Conservation (phyloP, 1,140 invertebrate species). For the Cherax quadricarinatus region DNA sequence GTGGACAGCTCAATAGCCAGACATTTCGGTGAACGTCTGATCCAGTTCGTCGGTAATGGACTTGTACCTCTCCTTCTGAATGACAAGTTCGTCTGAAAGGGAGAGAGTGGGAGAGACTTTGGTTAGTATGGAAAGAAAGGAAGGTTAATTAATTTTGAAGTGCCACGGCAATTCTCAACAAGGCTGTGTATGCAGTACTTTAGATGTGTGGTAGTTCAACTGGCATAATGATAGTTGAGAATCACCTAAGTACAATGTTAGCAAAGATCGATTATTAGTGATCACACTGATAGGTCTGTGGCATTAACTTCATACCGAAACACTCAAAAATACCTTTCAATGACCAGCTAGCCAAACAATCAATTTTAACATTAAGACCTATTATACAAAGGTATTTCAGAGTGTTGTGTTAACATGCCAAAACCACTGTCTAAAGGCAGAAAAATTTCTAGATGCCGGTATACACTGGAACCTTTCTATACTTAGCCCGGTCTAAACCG, state of each 20-base stretch:
- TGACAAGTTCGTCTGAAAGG: constrained; percentile 96
- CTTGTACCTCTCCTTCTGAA: constrained; percentile 99
- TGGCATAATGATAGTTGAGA: constrained; percentile 30
- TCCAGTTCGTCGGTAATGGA: constrained; percentile 99
- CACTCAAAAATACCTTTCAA: neutral
- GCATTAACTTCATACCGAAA: neutral
- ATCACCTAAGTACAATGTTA: constrained; percentile 36
- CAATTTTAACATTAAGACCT: neutral
- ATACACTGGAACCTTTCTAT: neutral
- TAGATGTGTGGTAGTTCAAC: too few relatives aligned
- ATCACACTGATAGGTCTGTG: neutral
- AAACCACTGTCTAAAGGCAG: neutral
- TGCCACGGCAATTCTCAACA: constrained; percentile 38
- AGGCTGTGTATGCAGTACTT: neutral
- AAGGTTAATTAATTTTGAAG: constrained; percentile 12
- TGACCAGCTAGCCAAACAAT: neutral
- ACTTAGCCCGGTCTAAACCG: neutral
- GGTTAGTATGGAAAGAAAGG: constrained; percentile 55
- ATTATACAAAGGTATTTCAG: neutral
- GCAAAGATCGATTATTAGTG: constrained; percentile 51
- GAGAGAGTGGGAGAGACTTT: constrained; percentile 56
- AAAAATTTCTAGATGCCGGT: neutral
- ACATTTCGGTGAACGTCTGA: constrained; percentile 97
- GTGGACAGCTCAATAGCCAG: constrained; percentile 84
- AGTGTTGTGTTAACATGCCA: constrained; percentile 1